Conservation (phyloP, 2,113 vertebrate species). For the Genyomyrus donnyi region DNA sequence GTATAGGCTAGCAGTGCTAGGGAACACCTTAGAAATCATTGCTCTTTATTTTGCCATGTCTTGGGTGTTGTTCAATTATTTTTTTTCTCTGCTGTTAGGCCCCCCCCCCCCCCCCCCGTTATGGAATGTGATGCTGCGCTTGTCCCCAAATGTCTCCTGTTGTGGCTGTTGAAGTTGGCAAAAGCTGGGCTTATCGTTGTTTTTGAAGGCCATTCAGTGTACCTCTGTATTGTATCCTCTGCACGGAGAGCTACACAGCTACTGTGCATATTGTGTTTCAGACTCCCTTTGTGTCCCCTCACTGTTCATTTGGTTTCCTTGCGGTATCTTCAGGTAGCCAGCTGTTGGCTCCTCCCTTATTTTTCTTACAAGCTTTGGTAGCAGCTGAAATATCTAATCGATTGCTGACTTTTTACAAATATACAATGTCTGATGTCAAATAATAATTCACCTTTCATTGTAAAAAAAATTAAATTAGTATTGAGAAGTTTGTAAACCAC, state of each 20-base stretch:
- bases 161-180: not conserved
- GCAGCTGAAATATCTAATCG: not conserved
- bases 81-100: no score
- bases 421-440: not conserved
- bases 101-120: not conserved
- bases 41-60: no score
- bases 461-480: not conserved
- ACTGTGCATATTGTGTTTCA: slow-evolving; percentile 12
- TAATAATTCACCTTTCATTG: not conserved
- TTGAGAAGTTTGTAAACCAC: not conserved
- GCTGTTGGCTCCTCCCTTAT: not conserved
- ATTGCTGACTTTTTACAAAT: not conserved
- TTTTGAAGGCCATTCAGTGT: slow-evolving; percentile 4
- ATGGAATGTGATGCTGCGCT: not conserved
- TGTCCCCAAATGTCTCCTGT: not conserved
- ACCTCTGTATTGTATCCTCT: not conserved
- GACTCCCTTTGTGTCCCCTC: not conserved
- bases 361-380: not conserved
- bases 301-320: not conserved
- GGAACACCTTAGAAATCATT: no score
- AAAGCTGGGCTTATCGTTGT: not conserved
- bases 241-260: not conserved
- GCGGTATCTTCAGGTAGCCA: not conserved
- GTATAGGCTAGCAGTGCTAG: no score
- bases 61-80: no score